These are phyloP conservation scores for Neodon shergylaensis DNA, from an alignment of 2,113 vertebrate genomes.

Conservation along the genomic window DNA sequence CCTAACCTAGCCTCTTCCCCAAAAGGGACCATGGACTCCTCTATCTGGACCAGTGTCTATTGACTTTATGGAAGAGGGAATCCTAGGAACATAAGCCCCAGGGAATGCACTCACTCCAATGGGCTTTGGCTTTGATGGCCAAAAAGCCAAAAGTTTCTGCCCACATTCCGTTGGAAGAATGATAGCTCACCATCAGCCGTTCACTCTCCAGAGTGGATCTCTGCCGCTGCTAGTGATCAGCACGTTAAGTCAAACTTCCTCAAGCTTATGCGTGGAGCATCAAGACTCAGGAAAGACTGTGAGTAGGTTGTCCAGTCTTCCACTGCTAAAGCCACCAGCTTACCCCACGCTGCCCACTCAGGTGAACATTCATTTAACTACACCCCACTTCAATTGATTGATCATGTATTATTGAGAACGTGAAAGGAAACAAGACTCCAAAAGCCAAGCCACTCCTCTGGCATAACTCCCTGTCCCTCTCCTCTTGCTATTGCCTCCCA, in stretches of 20 bases:
- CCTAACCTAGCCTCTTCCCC: not conserved
- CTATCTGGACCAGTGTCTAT: not conserved
- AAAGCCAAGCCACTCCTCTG: not conserved
- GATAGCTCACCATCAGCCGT: not conserved
- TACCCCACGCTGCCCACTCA: not conserved
- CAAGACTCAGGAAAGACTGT: not conserved
- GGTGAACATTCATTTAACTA: not conserved
- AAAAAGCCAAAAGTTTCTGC: slow-evolving; percentile 12
- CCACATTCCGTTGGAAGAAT: not conserved
- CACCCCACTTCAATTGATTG: not conserved
- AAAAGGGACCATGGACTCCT: not conserved
- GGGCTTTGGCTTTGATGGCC: slow-evolving; percentile 9
- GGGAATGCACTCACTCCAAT: not conserved
- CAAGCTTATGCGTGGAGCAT: not conserved
- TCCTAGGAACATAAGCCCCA: not conserved
- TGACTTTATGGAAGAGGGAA: slow-evolving; percentile 27
- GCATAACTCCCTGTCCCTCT: not conserved
- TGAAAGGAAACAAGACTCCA: slow-evolving; percentile 19
- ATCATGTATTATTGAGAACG: not conserved
- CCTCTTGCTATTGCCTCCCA: not conserved
- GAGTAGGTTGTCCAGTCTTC: slow-evolving; percentile 13
- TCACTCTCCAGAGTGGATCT: not conserved
- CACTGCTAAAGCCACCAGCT: not conserved
- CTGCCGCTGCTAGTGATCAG: not conserved
- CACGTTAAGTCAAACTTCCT: slow-evolving; percentile 52